Conservation (phyloP, 2,888 invertebrate species). For the Zonitis immaculata region DNA sequence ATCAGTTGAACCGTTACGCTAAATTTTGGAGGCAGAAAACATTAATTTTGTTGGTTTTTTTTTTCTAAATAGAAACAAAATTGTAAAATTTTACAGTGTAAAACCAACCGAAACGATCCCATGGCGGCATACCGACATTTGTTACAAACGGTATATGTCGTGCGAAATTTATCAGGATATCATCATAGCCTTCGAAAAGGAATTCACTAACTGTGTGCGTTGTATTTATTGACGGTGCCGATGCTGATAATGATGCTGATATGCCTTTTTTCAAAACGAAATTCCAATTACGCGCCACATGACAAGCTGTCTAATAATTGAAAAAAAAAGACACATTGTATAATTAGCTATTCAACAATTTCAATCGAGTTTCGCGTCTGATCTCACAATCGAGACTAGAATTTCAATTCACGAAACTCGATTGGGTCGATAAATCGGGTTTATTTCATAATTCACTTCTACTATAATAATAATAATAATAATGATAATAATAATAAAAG, state of each 20-base stretch:
- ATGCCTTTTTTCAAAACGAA: conserved; percentile 56
- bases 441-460: too few relatives aligned
- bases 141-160: conserved; percentile 55
- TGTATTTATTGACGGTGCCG: conserved; percentile 55
- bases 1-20: conserved; percentile 71
- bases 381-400: too few relatives aligned
- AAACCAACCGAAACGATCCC: conserved; percentile 84
- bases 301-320: conserved; percentile 55
- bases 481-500: neutral
- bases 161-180: conserved; percentile 65
- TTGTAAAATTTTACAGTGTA: conserved; percentile 53
- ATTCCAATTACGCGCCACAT: conserved; percentile 57
- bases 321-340: too few relatives aligned
- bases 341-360: too few relatives aligned
- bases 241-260: conserved; percentile 55
- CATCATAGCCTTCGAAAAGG: conserved; percentile 76
- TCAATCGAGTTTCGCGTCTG: too few relatives aligned
- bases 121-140: conserved; percentile 50
- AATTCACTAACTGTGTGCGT: conserved; percentile 64
- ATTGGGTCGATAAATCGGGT: too few relatives aligned
- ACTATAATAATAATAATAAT: too few relatives aligned
- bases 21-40: conserved; percentile 26
- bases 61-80: too few relatives aligned
- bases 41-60: neutral
- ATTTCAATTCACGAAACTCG: too few relatives aligned